These are phyloP conservation scores for Cyprinodon variegatus DNA, from an alignment of 2,113 vertebrate genomes.

Conservation along the genomic window DNA sequence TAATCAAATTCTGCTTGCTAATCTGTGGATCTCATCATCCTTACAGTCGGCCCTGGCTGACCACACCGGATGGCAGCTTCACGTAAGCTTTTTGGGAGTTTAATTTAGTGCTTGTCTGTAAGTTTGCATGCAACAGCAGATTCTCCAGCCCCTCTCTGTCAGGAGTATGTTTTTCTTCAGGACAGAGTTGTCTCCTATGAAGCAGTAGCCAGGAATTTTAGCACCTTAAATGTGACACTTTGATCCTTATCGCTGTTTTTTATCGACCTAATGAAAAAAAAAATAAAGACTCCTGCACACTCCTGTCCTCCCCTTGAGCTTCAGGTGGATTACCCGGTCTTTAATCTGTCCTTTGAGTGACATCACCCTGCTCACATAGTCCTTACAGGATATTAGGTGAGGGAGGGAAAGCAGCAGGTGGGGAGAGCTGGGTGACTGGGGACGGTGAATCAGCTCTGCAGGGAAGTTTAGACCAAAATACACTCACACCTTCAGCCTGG, in stretches of 20 bases:
- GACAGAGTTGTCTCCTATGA: not conserved
- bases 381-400: conserved; percentile 26
- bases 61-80: conserved; percentile 60
- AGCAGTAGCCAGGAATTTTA: conserved; percentile 3
- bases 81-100: conserved; percentile 61
- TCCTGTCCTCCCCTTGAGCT: conserved; percentile 39
- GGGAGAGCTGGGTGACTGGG: conserved; percentile 21
- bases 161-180: conserved; percentile 20
- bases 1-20: conserved; percentile 73
- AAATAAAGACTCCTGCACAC: not conserved
- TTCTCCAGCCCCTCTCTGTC: conserved; percentile 10
- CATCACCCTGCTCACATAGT: conserved; percentile 58
- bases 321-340: conserved; percentile 70
- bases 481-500: conserved; percentile 1
- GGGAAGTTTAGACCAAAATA: conserved; percentile 9
- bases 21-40: conserved; percentile 69
- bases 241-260: conserved; percentile 7
- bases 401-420: conserved; percentile 20
- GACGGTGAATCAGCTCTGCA: conserved; percentile 51
- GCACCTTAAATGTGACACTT: conserved; percentile 27
- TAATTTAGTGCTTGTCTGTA: conserved; percentile 54
- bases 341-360: conserved; percentile 77
- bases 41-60: conserved; percentile 46
- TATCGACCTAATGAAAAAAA: not conserved
- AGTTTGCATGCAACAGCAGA: conserved; percentile 57